Conservation (phyloP, 2,888 invertebrate species). For the Tinea semifulvella region DNA sequence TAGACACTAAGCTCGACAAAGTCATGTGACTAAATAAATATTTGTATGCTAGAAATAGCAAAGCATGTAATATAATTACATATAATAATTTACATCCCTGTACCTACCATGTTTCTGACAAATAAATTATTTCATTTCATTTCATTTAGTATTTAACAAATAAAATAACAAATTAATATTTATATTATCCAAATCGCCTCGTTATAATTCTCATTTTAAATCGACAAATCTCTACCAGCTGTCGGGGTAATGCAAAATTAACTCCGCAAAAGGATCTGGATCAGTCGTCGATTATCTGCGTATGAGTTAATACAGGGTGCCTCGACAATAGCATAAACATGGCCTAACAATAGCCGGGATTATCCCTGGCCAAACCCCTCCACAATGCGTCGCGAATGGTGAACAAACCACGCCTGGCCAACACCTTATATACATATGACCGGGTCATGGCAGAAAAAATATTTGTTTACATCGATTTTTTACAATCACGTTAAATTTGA, state of each 20-base stretch:
- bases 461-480: too few relatives aligned
- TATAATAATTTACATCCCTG: too few relatives aligned
- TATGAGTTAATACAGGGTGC: constrained; percentile 61
- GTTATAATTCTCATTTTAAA: constrained; percentile 5
- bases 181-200: neutral
- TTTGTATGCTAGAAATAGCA: too few relatives aligned
- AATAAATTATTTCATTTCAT: too few relatives aligned
- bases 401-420: neutral
- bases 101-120: too few relatives aligned
- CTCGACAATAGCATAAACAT: constrained; percentile 59
- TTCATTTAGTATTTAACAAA: too few relatives aligned
- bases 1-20: too few relatives aligned
- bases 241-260: constrained; percentile 44
- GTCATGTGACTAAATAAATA: too few relatives aligned
- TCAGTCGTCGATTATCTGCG: constrained; percentile 63
- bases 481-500: too few relatives aligned
- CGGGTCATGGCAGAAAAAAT: too few relatives aligned
- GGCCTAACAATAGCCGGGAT: constrained; percentile 59
- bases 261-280: constrained; percentile 33
- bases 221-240: constrained; percentile 10
- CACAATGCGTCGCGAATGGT: neutral
- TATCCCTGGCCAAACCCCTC: constrained; percentile 30
- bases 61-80: too few relatives aligned
- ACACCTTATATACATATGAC: neutral
- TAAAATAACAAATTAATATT: neutral